A percentile compares a stretch with the other conserved stretches of the same genome.
Conservation (phyloP, 2,888 invertebrate species). For the Augiades crinisus region DNA sequence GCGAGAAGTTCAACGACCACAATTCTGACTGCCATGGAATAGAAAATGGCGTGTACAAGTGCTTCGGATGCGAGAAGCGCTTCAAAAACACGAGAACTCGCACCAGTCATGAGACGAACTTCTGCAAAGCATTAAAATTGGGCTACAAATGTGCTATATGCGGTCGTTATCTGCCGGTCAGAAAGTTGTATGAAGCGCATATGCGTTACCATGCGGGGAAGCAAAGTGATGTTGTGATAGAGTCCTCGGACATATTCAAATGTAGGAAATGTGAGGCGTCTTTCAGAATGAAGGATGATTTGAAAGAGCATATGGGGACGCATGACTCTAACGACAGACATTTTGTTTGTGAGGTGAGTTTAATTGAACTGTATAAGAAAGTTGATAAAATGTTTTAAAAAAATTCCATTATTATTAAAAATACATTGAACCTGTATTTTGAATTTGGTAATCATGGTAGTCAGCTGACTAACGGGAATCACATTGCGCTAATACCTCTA, state of each 20-base stretch:
- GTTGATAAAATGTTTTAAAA: too few relatives aligned
- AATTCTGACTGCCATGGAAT: constrained; percentile 56
- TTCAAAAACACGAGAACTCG: constrained; percentile 54
- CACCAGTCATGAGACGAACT: constrained; percentile 54
- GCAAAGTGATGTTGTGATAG: constrained; percentile 34
- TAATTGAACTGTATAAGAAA: not conserved
- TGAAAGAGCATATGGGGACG: constrained; percentile 47
- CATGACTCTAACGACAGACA: constrained; percentile 50
- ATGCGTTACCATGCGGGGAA: constrained; percentile 54
- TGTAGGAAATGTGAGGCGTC: constrained; percentile 53
- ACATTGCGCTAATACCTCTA: too few relatives aligned
- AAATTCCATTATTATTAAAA: too few relatives aligned
- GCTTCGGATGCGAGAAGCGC: constrained; percentile 65
- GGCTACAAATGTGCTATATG: constrained; percentile 64
- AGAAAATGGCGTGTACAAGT: constrained; percentile 52
- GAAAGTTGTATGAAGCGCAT: constrained; percentile 56
- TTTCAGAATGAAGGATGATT: constrained; percentile 50
- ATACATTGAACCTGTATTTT: too few relatives aligned
- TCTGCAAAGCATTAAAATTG: constrained; percentile 60
- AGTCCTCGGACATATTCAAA: constrained; percentile 54
- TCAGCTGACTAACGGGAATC: too few relatives aligned
- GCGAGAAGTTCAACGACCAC: constrained; percentile 44
- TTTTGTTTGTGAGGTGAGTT: constrained; percentile 67
- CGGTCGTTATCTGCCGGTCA: constrained; percentile 49
- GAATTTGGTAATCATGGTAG: too few relatives aligned